A percentile compares a stretch with the other conserved stretches of the same genome.
These are phyloP conservation scores for Macquaria australasica DNA, from an alignment of 2,113 vertebrate genomes.

Conservation along the genomic window DNA sequence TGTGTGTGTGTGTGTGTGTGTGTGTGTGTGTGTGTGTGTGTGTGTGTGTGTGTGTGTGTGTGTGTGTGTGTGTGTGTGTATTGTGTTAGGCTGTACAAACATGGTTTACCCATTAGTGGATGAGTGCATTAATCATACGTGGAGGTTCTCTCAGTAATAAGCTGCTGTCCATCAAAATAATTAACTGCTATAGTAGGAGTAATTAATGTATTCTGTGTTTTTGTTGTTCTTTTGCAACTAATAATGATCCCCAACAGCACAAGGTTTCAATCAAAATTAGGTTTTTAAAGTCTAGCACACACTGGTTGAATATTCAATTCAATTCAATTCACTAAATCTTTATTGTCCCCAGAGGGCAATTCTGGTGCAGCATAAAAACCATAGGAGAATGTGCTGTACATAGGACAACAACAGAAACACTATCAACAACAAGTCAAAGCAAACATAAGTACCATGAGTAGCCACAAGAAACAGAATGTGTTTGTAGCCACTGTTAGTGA, in stretches of 20 bases:
- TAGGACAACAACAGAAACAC: no score
- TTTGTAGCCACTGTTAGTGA: no score
- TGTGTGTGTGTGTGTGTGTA: background rate
- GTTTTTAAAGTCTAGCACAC: conserved; percentile 11
- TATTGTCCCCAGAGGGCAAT: no score
- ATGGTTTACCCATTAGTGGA: conserved; percentile 57
- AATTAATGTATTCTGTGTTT: conserved; percentile 39
- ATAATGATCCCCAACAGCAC: conserved; percentile 6
- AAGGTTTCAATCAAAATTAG: conserved; percentile 13
- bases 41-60: conserved; percentile 19
- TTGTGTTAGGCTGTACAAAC: conserved; percentile 15
- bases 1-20: conserved; percentile 12
- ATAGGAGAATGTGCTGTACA: no score
- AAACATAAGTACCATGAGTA: no score
- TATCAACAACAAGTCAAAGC: no score
- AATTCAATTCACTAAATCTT: no score
- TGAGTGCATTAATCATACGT: conserved; percentile 63
- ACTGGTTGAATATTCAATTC: background rate
- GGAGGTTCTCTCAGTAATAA: conserved; percentile 44
- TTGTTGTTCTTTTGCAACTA: conserved; percentile 3
- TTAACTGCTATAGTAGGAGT: conserved; percentile 35
- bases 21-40: background rate
- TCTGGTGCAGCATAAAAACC: no score
- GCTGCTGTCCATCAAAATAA: conserved; percentile 60
- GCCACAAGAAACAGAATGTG: no score